These are phyloP conservation scores for Camptogramma bilineatum DNA, from an alignment of 2,888 invertebrate species.

Conservation along the genomic window DNA sequence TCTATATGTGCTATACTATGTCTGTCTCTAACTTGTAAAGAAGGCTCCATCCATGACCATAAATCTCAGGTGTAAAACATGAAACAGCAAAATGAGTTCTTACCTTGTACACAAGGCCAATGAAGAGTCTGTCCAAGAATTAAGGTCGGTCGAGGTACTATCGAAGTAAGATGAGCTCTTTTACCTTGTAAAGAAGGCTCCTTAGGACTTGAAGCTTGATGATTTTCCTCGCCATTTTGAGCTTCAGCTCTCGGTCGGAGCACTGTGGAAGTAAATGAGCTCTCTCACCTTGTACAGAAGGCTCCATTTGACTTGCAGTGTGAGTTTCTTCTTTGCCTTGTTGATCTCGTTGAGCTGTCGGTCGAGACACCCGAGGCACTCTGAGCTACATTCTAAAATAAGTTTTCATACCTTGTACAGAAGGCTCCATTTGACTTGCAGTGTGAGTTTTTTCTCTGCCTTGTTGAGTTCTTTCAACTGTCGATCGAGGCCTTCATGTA, in stretches of 20 bases:
- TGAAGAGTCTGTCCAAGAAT: too few relatives aligned
- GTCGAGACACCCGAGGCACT: conserved; percentile 84
- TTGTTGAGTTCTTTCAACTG: conserved; percentile 60
- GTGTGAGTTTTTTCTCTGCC: conserved; percentile 82
- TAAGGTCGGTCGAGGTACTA: too few relatives aligned
- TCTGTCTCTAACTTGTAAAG: too few relatives aligned
- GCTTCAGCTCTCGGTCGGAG: not conserved
- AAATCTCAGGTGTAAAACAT: too few relatives aligned
- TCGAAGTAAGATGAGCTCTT: not conserved
- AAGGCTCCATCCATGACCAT: too few relatives aligned
- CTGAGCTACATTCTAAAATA: conserved; percentile 86
- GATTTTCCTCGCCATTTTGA: too few relatives aligned
- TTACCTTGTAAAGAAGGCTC: not conserved
- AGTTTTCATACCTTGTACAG: conserved; percentile 86
- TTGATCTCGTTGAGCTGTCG: conserved; percentile 61
- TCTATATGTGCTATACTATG: too few relatives aligned
- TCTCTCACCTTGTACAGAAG: not conserved
- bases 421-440: conserved; percentile 93
- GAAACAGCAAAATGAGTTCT: too few relatives aligned
- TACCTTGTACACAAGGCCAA: too few relatives aligned
- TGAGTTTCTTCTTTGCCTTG: conserved; percentile 78
- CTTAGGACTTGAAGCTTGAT: too few relatives aligned
- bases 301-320: conserved; percentile 92
- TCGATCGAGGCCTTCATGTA: conserved; percentile 65
- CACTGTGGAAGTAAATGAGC: conserved; percentile 49